A percentile compares a stretch with the other conserved stretches of the same genome.
phyloP scores from a whole-genome alignment of 1,140 invertebrate species.

The Samia ricini region DNA sequence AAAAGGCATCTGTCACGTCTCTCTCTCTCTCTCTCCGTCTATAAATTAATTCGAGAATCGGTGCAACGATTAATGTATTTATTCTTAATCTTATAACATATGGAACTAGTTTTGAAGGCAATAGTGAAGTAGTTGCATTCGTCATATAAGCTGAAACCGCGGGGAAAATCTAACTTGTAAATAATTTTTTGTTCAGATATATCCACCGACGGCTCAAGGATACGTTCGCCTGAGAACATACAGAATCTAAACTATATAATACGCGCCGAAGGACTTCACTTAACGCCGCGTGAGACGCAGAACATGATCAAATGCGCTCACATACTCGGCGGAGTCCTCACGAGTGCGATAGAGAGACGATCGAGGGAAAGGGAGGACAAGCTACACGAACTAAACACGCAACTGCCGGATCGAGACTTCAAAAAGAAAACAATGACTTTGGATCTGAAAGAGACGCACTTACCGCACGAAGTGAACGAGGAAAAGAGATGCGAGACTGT shows the following conservation, averaged over 20 bases:
- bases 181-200: conserved; percentile 37
- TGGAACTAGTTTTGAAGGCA: no score
- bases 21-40: no score
- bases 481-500: conserved; percentile 57
- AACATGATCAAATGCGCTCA: conserved; percentile 68
- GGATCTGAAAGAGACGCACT: conserved; percentile 52
- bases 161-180: background rate
- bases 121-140: background rate
- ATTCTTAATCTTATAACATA: no score
- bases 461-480: conserved; percentile 48
- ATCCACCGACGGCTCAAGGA: conserved; percentile 46
- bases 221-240: conserved; percentile 53
- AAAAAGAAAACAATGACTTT: conserved; percentile 56
- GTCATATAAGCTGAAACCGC: background rate
- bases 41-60: no score
- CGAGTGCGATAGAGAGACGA: conserved; percentile 57
- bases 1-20: no score
- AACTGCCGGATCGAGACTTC: conserved; percentile 31
- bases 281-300: conserved; percentile 62
- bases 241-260: conserved; percentile 53
- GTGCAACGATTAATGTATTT: no score
- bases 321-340: conserved; percentile 56
- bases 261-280: conserved; percentile 52
- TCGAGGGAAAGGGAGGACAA: conserved; percentile 28
- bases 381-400: conserved; percentile 35